Evolutionary conservation across 2,113 vertebrate genomes (phyloP), one percentile per base, ranked within the genome.

Genomic region (Anseranas semipalmata): DNA sequence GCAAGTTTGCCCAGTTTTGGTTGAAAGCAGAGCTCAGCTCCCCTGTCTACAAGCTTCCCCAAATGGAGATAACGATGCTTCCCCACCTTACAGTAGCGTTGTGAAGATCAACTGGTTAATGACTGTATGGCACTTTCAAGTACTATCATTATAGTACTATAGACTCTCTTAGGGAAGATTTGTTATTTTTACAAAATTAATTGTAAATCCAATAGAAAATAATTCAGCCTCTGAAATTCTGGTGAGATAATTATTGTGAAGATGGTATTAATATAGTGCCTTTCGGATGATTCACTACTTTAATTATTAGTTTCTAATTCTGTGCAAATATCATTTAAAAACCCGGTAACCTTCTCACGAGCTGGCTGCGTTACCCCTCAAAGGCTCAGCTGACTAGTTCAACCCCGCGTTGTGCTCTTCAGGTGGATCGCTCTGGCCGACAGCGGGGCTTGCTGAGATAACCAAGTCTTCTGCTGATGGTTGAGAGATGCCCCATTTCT

Each of bases 161-260:
- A 52, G 93, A 60, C 85, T 86, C 83, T 96, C 85, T 93, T 90
- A 85, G 60, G 93, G 95, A 95, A 82, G 96, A 93, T 97, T 97
- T 97, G 96, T 96, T 97, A 79, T 95, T 97, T 97, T 97, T 94
- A 84, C 30, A 59, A 96, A 96, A 97, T 96, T 96, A 96, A 95
- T 96, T 95, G 92, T 96, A 97, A 97, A 97, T 97, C 94, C 76
- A 97, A 96, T 95, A 95, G 85, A 95, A 97, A 97, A 95, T 91
- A 96, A 96, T 89, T 91, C 92, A 92, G 84, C 71, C 87, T 83
- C 96, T 95, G 93, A 97, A 97, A 95, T 96, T 97, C 91, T 75
- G 94, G 96, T 84, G 96, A 96, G 96, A 97, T 97, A 97, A 97
- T 96, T 97, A 95, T 96, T 96, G 92, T 82, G 88, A 97, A 80